Evolutionary conservation across 2,797 vertebrate species (phyloP).

Genomic region (Sebastes goodei): DNA sequence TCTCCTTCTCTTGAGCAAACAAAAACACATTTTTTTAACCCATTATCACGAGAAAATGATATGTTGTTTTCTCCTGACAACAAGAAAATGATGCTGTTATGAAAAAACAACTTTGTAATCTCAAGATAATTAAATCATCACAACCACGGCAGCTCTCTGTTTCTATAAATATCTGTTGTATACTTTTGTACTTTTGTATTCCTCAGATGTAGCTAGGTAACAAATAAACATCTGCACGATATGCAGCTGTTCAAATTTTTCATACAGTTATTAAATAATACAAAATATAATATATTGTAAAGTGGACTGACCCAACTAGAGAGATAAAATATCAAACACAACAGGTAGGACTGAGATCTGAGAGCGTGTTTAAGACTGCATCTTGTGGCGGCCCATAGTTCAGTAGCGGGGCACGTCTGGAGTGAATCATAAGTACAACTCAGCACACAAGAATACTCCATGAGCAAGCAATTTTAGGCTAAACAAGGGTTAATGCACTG

Average conservation of each 20-base stretch:
- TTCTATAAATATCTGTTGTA: neutral
- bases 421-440: slow-evolving; percentile 1
- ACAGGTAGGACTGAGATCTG: neutral
- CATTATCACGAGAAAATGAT: neutral
- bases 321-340: neutral
- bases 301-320: neutral
- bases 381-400: too few relatives aligned
- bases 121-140: neutral
- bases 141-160: neutral
- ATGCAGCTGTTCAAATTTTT: neutral
- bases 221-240: neutral
- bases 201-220: neutral
- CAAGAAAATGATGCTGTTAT: neutral
- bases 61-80: neutral
- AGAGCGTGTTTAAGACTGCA: neutral
- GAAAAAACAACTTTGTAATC: neutral
- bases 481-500: neutral
- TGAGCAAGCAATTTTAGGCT: neutral
- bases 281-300: neutral
- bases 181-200: neutral
- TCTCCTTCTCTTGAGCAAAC: slow-evolving; percentile 5
- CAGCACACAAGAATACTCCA: neutral
- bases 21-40: neutral
- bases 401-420: neutral
- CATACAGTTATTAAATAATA: neutral